Evolutionary conservation across 2,888 invertebrate species (phyloP).

Genomic region (Tubiluchus corallicola): DNA sequence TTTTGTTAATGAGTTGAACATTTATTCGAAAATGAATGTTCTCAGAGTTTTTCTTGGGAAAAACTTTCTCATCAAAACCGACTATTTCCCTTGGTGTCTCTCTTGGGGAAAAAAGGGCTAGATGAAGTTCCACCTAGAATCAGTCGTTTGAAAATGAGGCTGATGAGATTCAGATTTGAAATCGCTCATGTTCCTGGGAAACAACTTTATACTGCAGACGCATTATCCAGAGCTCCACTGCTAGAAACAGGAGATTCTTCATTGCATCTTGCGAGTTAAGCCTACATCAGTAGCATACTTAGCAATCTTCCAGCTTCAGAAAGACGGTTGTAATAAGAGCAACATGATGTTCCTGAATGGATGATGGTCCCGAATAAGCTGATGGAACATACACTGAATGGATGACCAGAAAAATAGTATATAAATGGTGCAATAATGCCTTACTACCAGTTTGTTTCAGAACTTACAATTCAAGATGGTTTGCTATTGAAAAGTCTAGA

Average conservation of each 20-base stretch:
- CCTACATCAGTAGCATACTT: slow-evolving; percentile 10
- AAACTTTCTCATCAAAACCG: too few species aligned
- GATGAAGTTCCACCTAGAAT: slow-evolving; percentile 23
- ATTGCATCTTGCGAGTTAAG: slow-evolving; percentile 10
- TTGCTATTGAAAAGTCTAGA: slow-evolving; percentile 7
- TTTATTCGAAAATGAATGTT: too few species aligned
- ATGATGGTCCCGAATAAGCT: too few species aligned
- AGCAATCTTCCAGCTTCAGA: slow-evolving; percentile 12
- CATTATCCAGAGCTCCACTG: slow-evolving; percentile 16
- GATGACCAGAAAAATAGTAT: neutral
- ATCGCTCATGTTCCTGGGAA: slow-evolving; percentile 21
- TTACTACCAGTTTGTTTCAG: slow-evolving; percentile 2
- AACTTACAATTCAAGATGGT: slow-evolving; percentile 5
- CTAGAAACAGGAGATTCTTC: slow-evolving; percentile 8
- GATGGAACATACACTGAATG: neutral
- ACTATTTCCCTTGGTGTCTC: slow-evolving; percentile 22
- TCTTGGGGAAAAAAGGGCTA: slow-evolving; percentile 22
- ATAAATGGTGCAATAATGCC: neutral
- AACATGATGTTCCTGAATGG: too few species aligned
- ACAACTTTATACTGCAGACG: slow-evolving; percentile 19
- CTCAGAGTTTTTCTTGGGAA: too few species aligned
- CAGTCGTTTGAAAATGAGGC: slow-evolving; percentile 22
- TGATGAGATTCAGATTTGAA: slow-evolving; percentile 19
- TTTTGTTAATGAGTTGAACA: too few species aligned
- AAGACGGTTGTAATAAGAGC: slow-evolving; percentile 11